Evolutionary conservation across 2,797 vertebrate species (phyloP), one percentile per base, ranked within the genome.

Genomic region (Sebastes baramenuke): DNA sequence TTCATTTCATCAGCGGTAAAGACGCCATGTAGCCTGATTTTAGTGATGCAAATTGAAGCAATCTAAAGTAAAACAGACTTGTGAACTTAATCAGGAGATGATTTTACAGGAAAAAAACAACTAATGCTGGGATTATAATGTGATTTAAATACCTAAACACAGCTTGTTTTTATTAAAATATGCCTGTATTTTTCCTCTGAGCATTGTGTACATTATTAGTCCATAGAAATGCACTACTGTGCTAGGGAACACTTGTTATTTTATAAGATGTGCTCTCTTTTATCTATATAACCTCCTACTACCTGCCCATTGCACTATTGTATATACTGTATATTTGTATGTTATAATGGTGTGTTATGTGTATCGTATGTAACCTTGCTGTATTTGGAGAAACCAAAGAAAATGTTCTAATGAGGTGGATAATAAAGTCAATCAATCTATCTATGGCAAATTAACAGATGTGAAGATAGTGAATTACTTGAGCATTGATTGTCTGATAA

Each of bases 1-100:
- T 72, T 46, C 4, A 77, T 72, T 84, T 62, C 34, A 80, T 54
- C 73, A 72, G 73, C 2, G 12, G 60, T 72, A 49, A 71, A 67
- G 58, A 38, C 2, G 5, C 30, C 25, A 68, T 14, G 49, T 54
- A 42, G 68, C 4, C 61, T 79, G 46, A 77, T 81, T 70, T 85
- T 32, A 75, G 30, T 24, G 59, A 83, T 74, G 72, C 73, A 59
- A 77, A 84, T 68, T 72, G 34, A 79, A 66, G 71, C 66, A 66
- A 36, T 62, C 46, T 73, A 16, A 81, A 81, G 8, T 59, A 36
- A 77, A 79, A 75, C 24, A 64, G 13, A 22, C 59, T 65, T 61
- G 27, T 59, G 62, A 58, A 52, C 29, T 79, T 70, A 74, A 79
- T 79, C 62, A 77, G 7, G 30, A 67, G 11, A 46, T 25, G 14